Evolutionary conservation across 2,888 invertebrate species (phyloP), one percentile per base, ranked within the genome.

Genomic region (Gasteruption jaculator): DNA sequence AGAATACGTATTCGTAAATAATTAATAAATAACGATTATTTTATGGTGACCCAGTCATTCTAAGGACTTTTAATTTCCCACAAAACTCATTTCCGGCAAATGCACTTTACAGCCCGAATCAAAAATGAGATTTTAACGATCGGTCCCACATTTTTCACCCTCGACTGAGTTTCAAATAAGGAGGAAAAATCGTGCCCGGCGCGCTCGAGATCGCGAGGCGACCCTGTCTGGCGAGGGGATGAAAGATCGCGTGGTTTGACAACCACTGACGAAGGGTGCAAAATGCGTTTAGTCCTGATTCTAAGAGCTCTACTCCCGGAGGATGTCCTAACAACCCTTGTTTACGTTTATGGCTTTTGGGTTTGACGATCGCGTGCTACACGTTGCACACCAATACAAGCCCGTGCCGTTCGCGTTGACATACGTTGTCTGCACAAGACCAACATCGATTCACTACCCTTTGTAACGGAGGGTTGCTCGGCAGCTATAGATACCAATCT

Each of bases 281-380:
- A 64, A 66, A 68, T 64, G n/a, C n/a, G 63, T 63, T 63, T 59
- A 59, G 58, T 52, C 55, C 56, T 57, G 63, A 64, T 63, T 57
- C 59, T 59, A 59, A 63, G 64, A 61, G 60, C 49, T 49, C 49
- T 54, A 31, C 44, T 49, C 52, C 56, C 52, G 52, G 54, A 55
- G 63, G 58, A 57, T 58, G 60, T 45, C 50, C 58, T 58, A 65
- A 67, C 62, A 60, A 60, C 62, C 67, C 68, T 68, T 67, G 67
- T 68, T 68, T 68, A 66, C 61, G 63, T 67, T 68, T 67, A 68
- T 61, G 56, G 61, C 61, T 62, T 57, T n/a, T 54, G 56, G 61
- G 59, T 61, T 66, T 63, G 65, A 64, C 59, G 64, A 66, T 62
- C 63, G 58, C 61, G 60, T 61, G 63, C 49, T 50, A 38, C 34